Evolutionary conservation across 2,113 vertebrate genomes (phyloP), one percentile per base, ranked within the genome.

Genomic region (Aspiorhynchus laticeps): DNA sequence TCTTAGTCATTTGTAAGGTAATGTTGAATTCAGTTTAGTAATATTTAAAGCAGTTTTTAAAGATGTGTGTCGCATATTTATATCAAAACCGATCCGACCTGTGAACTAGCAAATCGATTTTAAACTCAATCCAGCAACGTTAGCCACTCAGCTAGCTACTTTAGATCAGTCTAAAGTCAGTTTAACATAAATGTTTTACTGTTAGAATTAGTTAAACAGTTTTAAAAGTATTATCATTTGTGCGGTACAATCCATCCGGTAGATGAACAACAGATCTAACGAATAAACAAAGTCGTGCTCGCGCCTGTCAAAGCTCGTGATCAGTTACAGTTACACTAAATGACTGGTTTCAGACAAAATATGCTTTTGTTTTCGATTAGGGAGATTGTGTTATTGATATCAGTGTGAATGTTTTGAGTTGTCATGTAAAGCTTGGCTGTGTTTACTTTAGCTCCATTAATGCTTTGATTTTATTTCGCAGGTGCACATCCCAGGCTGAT

Each of bases 61-160:
- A n/a, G n/a, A 26, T 2, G 7, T n/a, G 26, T n/a, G 19, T 14
- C 21, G 17, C 65, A 1, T 78, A 43, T 41, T 19, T 46, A 19
- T 65, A 6, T 31, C 12, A 67, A 31, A 81, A 4, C 12, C 33
- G 4, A 1, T 51, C 2, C 15, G 48, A 56, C 5, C 19, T 65
- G 12, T 41, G 26, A 83, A 24, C 80, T 83, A 83, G 26, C 21
- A 41, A 38, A 56, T 74, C 46, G 43, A 84, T 73, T 53, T 74
- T 74, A 59, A 84, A 53, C 19, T 56, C 8, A 59, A 84, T 38
- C 31, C 26, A 74, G 69, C n/a, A 28, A 59, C 7, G 69, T 59
- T 84, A 84, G 83, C 83, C 48, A 17, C 31, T 17, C 69, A 59
- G 83, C 31, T 84, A 84, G 21, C 21, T 12, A 59, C 14, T 74